phyloP scores from a whole-genome alignment of 2,888 invertebrate species.

The Mythimna loreyi region DNA sequence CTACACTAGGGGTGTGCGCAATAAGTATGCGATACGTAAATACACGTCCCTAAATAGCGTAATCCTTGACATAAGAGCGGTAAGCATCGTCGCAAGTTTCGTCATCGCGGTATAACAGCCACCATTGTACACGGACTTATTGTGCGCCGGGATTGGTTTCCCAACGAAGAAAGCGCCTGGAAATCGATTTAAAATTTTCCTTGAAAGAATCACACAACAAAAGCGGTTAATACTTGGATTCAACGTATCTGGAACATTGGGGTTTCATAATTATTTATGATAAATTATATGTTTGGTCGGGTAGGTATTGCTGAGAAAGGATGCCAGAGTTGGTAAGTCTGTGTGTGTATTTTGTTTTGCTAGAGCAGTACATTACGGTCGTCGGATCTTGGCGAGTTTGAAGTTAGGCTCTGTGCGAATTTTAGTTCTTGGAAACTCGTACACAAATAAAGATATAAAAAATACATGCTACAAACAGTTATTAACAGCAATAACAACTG shows the following conservation, averaged over 20 bases:
- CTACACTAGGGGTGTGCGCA: conserved; percentile 6
- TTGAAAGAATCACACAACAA: conserved; percentile 85
- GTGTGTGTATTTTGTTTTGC: too few relatives aligned
- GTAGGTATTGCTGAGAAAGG: background rate
- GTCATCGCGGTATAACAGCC: conserved; percentile 81
- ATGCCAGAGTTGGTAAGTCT: too few relatives aligned
- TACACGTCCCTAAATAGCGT: conserved; percentile 81
- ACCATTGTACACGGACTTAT: conserved; percentile 85
- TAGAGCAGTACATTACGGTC: too few relatives aligned
- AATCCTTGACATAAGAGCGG: conserved; percentile 81
- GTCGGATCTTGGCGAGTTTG: too few relatives aligned
- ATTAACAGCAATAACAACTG: too few relatives aligned
- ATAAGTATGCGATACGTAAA: conserved; percentile 72
- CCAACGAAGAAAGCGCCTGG: conserved; percentile 82
- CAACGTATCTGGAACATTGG: conserved; percentile 76
- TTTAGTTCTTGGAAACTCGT: too few relatives aligned
- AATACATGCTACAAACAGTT: too few relatives aligned
- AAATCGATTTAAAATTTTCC: conserved; percentile 89
- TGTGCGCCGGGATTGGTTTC: conserved; percentile 88
- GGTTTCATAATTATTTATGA: conserved; percentile 69
- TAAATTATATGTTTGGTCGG: conserved; percentile 24
- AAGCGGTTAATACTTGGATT: conserved; percentile 82
- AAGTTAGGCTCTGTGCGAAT: too few relatives aligned
- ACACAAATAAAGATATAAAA: too few relatives aligned
- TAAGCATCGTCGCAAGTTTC: conserved; percentile 80